phyloP scores from a whole-genome alignment of 2,797 vertebrate species.

The Thalassophryne amazonica region DNA sequence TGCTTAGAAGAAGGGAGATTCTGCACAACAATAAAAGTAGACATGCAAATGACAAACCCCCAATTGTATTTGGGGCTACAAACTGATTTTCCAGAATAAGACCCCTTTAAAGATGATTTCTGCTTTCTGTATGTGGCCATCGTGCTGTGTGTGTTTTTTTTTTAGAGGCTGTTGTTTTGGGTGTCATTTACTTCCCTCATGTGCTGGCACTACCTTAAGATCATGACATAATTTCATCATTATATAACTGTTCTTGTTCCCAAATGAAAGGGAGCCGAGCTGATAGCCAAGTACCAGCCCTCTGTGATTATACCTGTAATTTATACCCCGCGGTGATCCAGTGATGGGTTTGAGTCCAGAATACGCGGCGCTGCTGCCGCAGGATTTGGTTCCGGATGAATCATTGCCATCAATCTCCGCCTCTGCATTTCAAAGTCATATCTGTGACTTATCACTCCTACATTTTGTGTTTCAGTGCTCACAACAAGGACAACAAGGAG shows the following conservation, averaged over 20 bases:
- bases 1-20: too few relatives aligned
- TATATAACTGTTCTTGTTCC: slow-evolving; percentile 48
- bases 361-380: slow-evolving; percentile 5
- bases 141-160: too few relatives aligned
- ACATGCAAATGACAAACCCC: too few relatives aligned
- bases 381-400: slow-evolving; percentile 19
- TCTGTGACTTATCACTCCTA: slow-evolving; percentile 32
- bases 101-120: too few relatives aligned
- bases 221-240: slow-evolving; percentile 48
- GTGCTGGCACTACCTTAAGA: slow-evolving; percentile 12
- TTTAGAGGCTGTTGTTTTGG: not conserved
- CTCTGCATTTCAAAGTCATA: slow-evolving; percentile 50
- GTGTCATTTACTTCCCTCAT: slow-evolving; percentile 21
- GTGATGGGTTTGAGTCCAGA: slow-evolving; percentile 11
- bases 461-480: slow-evolving; percentile 47
- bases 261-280: slow-evolving; percentile 23
- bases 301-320: slow-evolving; percentile 33
- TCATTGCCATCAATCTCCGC: slow-evolving; percentile 40
- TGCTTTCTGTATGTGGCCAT: too few relatives aligned
- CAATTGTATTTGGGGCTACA: too few relatives aligned
- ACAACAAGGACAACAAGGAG: slow-evolving; percentile 26
- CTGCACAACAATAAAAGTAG: too few relatives aligned
- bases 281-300: slow-evolving; percentile 22
- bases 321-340: slow-evolving; percentile 13
- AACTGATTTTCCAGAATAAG: too few relatives aligned